Conservation (phyloP, 2,797 vertebrate species). For the Lates japonicus region DNA sequence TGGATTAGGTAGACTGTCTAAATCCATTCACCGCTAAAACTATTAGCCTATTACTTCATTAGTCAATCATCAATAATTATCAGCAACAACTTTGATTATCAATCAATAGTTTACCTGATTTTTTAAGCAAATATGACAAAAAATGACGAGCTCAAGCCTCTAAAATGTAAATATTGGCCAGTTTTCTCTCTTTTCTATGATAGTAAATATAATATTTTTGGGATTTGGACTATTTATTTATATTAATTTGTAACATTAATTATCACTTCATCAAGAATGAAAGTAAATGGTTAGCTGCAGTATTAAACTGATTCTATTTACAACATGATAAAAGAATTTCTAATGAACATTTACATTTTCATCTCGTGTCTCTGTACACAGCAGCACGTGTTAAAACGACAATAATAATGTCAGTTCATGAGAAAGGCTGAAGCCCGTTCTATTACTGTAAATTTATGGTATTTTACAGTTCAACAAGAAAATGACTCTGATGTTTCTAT, state of each 20-base stretch:
- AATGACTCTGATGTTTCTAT: background rate
- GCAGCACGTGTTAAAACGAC: background rate
- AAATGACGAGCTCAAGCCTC: too few species aligned
- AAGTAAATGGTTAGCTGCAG: background rate
- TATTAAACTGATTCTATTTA: background rate
- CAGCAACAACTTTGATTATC: background rate
- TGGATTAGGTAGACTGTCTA: conserved; percentile 6
- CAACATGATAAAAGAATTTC: background rate
- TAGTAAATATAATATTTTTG: background rate
- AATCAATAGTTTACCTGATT: fast-evolving
- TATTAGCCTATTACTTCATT: background rate
- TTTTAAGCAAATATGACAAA: background rate
- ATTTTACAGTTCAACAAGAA: conserved; percentile 20
- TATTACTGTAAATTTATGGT: background rate
- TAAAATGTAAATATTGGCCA: background rate
- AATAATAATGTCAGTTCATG: background rate
- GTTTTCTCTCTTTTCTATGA: background rate
- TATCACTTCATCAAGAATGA: background rate
- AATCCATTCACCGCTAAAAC: background rate
- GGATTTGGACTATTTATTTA: too few species aligned
- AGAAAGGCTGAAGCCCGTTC: background rate
- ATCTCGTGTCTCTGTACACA: background rate
- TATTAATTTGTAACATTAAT: background rate
- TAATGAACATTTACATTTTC: background rate
- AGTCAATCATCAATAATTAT: background rate